A percentile compares a stretch with the other conserved stretches of the same genome.
These are phyloP conservation scores for Ochropleura plecta DNA, from an alignment of 2,888 invertebrate genomes.

Conservation along the genomic window DNA sequence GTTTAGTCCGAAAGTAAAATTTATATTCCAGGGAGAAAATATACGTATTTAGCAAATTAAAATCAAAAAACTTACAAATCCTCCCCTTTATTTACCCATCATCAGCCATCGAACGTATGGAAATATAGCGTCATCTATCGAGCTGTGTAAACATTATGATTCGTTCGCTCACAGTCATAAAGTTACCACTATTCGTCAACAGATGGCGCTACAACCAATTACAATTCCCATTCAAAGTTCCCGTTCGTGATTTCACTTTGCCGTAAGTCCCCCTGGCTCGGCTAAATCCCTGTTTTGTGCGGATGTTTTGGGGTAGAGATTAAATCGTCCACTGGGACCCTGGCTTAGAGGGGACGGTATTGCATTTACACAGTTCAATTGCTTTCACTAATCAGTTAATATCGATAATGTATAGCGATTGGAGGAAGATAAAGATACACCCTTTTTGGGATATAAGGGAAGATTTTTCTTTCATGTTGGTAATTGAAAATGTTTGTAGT, in stretches of 20 bases:
- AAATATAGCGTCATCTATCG: conserved; percentile 40
- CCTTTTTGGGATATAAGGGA: conserved; percentile 5
- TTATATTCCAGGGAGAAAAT: background rate
- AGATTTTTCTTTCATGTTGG: conserved; percentile 17
- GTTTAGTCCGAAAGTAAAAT: background rate
- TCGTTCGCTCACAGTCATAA: background rate
- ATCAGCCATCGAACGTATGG: background rate
- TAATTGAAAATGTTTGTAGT: conserved; percentile 5
- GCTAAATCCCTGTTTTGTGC: conserved; percentile 66
- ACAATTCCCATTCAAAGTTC: background rate
- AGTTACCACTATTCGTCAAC: conserved; percentile 1
- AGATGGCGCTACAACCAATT: conserved; percentile 55
- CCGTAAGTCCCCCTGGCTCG: conserved; percentile 45
- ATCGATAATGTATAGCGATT: conserved; percentile 56
- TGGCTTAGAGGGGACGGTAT: conserved; percentile 58
- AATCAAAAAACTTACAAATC: background rate
- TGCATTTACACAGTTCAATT: conserved; percentile 68
- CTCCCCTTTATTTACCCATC: background rate
- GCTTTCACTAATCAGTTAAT: conserved; percentile 66
- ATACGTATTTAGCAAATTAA: background rate
- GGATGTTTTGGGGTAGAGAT: conserved; percentile 66
- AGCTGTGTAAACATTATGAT: background rate
- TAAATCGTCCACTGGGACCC: conserved; percentile 63
- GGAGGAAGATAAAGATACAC: conserved; percentile 25
- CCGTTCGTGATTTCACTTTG: conserved; percentile 40